Percentiles rank a stretch among this genome's conserved stretches.
Evolutionary conservation across 2,888 invertebrate species (phyloP).

Genomic region (Drosophila atripex): DNA sequence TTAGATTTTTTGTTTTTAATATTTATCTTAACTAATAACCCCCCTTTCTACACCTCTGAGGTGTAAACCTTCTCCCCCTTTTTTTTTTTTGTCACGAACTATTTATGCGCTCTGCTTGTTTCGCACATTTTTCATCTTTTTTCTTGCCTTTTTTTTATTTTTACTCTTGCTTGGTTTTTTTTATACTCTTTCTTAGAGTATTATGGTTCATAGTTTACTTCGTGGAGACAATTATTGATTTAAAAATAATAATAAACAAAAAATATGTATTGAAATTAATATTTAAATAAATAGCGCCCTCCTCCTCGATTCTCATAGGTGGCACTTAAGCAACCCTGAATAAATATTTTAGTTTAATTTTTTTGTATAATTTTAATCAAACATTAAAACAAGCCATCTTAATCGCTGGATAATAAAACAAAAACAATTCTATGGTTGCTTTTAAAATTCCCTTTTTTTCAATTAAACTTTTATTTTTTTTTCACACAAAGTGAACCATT

Average conservation of each 20-base stretch:
- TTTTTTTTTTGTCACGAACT: slow-evolving; percentile 67
- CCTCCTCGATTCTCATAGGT: too few relatives aligned
- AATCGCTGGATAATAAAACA: neutral
- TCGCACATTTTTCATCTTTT: slow-evolving; percentile 72
- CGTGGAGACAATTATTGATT: neutral
- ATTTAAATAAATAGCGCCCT: too few relatives aligned
- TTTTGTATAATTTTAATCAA: too few relatives aligned
- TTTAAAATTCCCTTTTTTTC: neutral
- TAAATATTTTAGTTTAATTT: neutral
- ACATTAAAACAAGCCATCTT: neutral
- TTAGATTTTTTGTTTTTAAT: too few relatives aligned
- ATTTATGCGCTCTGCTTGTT: slow-evolving; percentile 62
- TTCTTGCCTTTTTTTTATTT: slow-evolving; percentile 39
- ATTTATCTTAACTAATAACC: too few relatives aligned
- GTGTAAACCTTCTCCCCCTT: neutral
- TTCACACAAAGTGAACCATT: slow-evolving; percentile 11
- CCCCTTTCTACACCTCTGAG: neutral
- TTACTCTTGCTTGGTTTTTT: too few relatives aligned
- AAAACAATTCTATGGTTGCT: neutral
- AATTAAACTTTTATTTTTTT: neutral
- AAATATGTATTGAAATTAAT: neutral
- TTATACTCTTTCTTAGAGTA: neutral
- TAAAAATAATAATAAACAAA: neutral
- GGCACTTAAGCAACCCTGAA: neutral
- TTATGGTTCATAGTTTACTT: slow-evolving; percentile 9